phyloP scores from a whole-genome alignment of 2,888 invertebrate species.

The Allolobophora icterica region DNA sequence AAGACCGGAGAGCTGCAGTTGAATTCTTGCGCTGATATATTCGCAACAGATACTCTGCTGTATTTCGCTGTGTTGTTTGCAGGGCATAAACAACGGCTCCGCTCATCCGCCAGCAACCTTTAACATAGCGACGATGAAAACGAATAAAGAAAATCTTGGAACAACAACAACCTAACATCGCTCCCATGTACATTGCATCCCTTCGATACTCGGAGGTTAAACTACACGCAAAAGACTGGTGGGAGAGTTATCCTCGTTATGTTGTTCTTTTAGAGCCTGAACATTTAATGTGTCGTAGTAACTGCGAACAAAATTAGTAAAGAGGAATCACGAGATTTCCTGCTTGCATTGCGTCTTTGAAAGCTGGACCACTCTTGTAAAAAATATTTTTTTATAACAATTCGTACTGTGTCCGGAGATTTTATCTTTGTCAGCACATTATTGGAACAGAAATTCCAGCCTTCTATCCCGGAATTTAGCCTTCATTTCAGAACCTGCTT shows the following conservation, averaged over 20 bases:
- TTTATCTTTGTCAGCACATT: no score
- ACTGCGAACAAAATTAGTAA: not conserved
- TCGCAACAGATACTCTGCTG: not conserved
- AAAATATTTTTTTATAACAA: no score
- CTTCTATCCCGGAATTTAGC: not conserved
- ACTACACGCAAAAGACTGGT: not conserved
- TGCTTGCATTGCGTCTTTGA: no score
- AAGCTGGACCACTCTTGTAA: no score
- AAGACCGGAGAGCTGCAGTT: not conserved
- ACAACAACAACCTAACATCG: not conserved
- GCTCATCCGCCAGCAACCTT: not conserved
- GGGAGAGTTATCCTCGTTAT: no score
- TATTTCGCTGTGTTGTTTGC: not conserved
- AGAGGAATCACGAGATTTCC: not conserved
- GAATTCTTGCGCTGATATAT: not conserved
- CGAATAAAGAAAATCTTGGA: not conserved
- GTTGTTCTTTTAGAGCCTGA: not conserved
- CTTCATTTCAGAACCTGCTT: not conserved
- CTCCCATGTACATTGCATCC: not conserved
- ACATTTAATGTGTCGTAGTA: not conserved
- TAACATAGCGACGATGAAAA: not conserved
- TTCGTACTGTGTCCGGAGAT: no score
- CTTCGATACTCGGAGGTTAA: not conserved
- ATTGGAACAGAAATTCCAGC: not conserved
- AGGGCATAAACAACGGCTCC: not conserved